These are phyloP conservation scores for Blastobasis lacticolella DNA, from an alignment of 2,888 invertebrate genomes.

Conservation along the genomic window DNA sequence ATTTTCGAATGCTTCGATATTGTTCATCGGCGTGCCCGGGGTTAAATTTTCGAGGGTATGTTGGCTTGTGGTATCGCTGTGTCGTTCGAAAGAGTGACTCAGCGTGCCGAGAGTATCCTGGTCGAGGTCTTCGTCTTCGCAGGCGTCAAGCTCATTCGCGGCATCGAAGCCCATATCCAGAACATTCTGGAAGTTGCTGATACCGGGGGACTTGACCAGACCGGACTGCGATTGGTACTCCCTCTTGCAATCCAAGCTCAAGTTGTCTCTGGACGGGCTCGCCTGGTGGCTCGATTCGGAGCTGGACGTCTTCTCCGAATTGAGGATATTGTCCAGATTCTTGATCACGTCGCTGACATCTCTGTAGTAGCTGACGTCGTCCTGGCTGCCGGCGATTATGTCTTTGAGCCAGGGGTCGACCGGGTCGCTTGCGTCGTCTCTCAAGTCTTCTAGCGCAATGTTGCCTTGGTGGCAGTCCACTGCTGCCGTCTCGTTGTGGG, in stretches of 20 bases:
- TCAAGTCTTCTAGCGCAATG: conserved; percentile 41
- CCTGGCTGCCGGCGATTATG: conserved; percentile 72
- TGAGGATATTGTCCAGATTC: conserved; percentile 77
- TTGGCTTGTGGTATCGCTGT: conserved; percentile 57
- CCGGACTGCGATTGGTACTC: conserved; percentile 56
- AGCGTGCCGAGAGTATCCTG: conserved; percentile 59
- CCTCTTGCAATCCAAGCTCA: conserved; percentile 63
- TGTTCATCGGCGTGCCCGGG: conserved; percentile 58
- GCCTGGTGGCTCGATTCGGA: conserved; percentile 74
- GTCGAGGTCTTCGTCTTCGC: conserved; percentile 52
- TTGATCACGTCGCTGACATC: conserved; percentile 78
- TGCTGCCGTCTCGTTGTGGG: conserved; percentile 54
- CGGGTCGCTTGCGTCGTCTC: conserved; percentile 52
- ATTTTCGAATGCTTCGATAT: conserved; percentile 26
- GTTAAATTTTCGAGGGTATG: conserved; percentile 61
- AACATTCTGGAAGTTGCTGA: conserved; percentile 60
- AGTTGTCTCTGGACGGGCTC: conserved; percentile 66
- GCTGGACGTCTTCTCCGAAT: conserved; percentile 75
- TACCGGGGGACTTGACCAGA: conserved; percentile 65
- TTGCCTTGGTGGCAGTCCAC: conserved; percentile 62
- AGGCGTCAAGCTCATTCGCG: conserved; percentile 27
- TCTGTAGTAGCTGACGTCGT: conserved; percentile 74
- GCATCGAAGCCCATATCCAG: conserved; percentile 43
- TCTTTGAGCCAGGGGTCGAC: conserved; percentile 77
- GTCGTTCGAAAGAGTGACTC: conserved; percentile 63